Evolutionary conservation across 2,888 invertebrate genomes (phyloP), one percentile per base, ranked within the genome.

Genomic region (Monochamus alternatus): DNA sequence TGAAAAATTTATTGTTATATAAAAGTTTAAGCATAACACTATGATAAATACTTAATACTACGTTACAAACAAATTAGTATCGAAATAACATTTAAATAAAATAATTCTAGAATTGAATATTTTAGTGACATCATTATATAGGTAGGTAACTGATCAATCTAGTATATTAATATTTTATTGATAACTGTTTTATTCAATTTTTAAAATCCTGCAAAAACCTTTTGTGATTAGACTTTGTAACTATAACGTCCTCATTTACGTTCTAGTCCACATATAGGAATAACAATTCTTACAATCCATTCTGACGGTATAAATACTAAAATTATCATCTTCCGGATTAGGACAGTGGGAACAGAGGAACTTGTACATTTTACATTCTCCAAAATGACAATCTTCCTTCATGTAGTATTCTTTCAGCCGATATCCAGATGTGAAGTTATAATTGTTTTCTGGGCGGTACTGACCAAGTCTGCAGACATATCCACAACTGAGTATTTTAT

Each of bases 301-400:
- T 22, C 78, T 76, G 8, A 79, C 73, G n/a, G 74, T 74, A 30
- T 77, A 72, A 14, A 82, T 76, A 60, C 74, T 82, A 69, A 84
- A 84, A 75, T 78, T 65, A 3, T 30, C 22, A 44, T 76, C 66
- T 3, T 32, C 59, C 3, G 83, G 84, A 73, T 78, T 73, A 7
- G 80, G 81, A 67, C 84, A 84, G 69, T 82, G 82, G 3, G 31
- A 38, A 51, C 83, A 83, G 7, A 75, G 59, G 55, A 81, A 80
- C 59, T 78, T 65, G 72, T 79, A 84, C 5, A 55, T 55, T 52
- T 73, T 78, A 51, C 84, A 84, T 62, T 83, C 81, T 32, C 76
- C 81, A 69, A 83, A 83, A 62, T 68, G 75, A 67, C 84, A 84
- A n/a, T 81, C 80, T 62, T 73, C 76, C 47, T 78, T 76, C 3